A percentile compares a stretch with the other conserved stretches of the same genome.
Conservation (phyloP, 1,140 invertebrate genomes). For the Orchestia grillus region DNA sequence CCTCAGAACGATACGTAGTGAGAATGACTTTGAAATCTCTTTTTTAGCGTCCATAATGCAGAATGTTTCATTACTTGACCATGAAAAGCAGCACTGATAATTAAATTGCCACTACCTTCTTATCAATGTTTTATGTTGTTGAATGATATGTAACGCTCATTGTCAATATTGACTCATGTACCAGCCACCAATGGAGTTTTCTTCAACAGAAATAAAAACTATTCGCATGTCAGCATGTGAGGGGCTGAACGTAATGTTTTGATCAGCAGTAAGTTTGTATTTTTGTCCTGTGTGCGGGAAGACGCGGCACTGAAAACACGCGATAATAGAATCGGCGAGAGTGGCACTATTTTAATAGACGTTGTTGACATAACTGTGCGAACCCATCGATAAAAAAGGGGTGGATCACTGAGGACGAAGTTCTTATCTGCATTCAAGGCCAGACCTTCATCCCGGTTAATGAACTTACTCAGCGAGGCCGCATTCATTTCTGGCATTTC, state of each 20-base stretch:
- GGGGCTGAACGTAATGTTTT: conserved; percentile 9
- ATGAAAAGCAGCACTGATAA: conserved; percentile 6
- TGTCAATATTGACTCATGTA: neutral
- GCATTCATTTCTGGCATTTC: conserved; percentile 2
- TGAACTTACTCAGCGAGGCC: conserved; percentile 8
- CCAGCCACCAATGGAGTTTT: neutral
- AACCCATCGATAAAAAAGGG: neutral
- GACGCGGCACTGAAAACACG: conserved; percentile 6
- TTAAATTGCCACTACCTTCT: neutral
- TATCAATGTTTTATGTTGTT: neutral
- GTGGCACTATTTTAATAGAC: conserved; percentile 38
- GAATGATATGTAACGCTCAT: neutral
- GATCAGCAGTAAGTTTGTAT: conserved; percentile 13
- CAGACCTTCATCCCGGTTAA: conserved; percentile 16
- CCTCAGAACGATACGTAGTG: conserved; percentile 43
- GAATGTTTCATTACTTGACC: conserved; percentile 10
- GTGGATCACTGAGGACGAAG: conserved; percentile 18
- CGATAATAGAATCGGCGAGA: neutral
- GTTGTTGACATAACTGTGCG: conserved; percentile 47
- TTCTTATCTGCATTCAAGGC: conserved; percentile 43
- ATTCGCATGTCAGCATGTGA: neutral
- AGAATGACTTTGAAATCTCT: conserved; percentile 37
- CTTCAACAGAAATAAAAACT: neutral
- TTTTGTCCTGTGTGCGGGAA: conserved; percentile 26
- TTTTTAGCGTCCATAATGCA: neutral